Evolutionary conservation across 2,888 invertebrate genomes (phyloP), one percentile per base, ranked within the genome.

Genomic region (Ectemnius continuus): DNA sequence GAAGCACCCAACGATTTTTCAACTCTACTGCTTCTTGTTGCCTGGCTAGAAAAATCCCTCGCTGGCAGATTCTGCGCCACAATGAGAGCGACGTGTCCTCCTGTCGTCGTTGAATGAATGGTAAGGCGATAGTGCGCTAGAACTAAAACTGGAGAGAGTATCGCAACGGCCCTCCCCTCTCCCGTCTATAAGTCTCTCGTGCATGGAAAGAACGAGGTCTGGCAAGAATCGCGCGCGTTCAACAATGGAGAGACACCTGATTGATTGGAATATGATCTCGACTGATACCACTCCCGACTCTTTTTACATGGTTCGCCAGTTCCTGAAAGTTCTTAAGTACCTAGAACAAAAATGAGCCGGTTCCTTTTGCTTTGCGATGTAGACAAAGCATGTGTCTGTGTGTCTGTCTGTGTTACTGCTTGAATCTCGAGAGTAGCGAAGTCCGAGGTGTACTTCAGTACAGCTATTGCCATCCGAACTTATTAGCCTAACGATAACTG

Each of bases 61-160:
- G 59, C 57, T 58, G 58, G 47, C 62, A 64, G 45, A 16, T 60
- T 11, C 18, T 26, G 16, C 60, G 57, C 23, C 23, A 23, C 23
- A 23, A 23, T 23, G 23, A 23, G 23, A 56, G 23, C 58, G 16
- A 23, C 23, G 23, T 23, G 23, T 23, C 2, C 3, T 23, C 23
- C 23, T 23, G 23, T 23, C 23, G 23, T 23, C 23, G 23, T 23
- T 23, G 2, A 23, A 23, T 23, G 23, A 23, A 23, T 23, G 23
- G 23, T 23, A 23, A 23, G 3, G 23, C 23, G 23, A 23, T 23
- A 23, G 23, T 23, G 23, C 23, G 23, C 23, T 23, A 23, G 23
- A 23, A 23, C 23, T 23, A 23, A 23, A 23, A 23, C 23, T 23
- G 23, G 23, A 23, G 20, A 20, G 23, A 23, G 23, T 23, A 23